Conservation (phyloP, 2,797 vertebrate genomes). For the Anisognathus igniventris region DNA sequence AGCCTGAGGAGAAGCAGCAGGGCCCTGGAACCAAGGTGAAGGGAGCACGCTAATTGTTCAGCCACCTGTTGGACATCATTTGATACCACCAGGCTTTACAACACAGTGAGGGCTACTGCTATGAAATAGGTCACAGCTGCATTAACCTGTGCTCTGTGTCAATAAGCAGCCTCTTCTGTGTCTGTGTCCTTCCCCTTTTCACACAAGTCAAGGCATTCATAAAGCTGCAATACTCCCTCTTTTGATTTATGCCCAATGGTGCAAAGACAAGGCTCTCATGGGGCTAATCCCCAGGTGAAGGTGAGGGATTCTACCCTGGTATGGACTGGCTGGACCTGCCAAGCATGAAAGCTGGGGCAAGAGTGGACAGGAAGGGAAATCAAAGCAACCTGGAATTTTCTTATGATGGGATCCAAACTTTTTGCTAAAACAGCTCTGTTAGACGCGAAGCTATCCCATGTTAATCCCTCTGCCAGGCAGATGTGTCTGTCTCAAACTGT, state of each 20-base stretch:
- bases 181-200: background rate
- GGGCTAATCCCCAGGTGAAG: rapidly evolving
- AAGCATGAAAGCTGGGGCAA: rapidly evolving
- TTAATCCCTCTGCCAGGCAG: background rate
- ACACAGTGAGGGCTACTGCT: background rate
- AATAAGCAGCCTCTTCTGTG: background rate
- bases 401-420: background rate
- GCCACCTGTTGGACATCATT: background rate
- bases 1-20: background rate
- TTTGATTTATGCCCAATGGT: background rate
- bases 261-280: background rate
- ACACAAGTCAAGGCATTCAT: background rate
- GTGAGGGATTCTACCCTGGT: background rate
- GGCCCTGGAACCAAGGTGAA: rapidly evolving
- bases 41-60: background rate
- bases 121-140: background rate
- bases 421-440: background rate
- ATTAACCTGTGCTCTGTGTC: background rate
- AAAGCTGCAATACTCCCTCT: background rate
- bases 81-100: background rate
- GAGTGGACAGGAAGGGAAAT: background rate
- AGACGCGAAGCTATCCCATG: background rate
- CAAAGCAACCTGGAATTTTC: background rate
- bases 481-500: rapidly evolving
- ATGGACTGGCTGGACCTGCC: background rate